Conservation (phyloP, 2,888 invertebrate species). For the Ophioninae sp. region DNA sequence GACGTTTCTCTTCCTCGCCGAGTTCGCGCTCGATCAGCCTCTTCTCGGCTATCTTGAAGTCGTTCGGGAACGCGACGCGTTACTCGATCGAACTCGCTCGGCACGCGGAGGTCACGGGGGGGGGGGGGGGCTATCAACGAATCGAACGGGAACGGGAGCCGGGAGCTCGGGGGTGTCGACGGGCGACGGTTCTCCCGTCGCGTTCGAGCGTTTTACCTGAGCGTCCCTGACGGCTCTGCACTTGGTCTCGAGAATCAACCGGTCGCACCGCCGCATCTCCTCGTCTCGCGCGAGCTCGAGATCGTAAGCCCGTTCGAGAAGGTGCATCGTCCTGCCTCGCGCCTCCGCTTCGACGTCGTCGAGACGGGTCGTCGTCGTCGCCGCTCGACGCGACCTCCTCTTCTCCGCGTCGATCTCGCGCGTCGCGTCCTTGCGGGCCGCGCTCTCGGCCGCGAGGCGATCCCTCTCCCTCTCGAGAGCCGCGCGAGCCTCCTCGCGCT, state of each 20-base stretch:
- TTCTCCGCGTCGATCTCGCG: conserved; percentile 72
- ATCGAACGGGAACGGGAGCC: too few species aligned
- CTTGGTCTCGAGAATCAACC: conserved; percentile 91
- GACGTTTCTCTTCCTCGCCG: conserved; percentile 80
- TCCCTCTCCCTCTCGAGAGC: conserved; percentile 69
- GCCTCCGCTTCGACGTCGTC: conserved; percentile 82
- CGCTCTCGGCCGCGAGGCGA: conserved; percentile 71
- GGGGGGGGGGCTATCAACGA: too few species aligned
- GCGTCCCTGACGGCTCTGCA: conserved; percentile 93
- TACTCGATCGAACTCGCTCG: background rate
- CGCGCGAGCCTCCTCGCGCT: conserved; percentile 64
- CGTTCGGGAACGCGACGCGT: background rate
- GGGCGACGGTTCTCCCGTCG: too few species aligned
- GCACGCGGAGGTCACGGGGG: too few species aligned
- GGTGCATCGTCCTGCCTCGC: conserved; percentile 80
- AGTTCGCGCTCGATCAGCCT: conserved; percentile 78
- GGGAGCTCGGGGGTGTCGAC: too few species aligned
- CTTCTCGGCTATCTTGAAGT: conserved; percentile 77
- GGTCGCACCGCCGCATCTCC: conserved; percentile 88
- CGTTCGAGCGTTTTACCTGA: conserved; percentile 85
- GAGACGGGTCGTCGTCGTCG: conserved; percentile 61
- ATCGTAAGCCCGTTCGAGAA: conserved; percentile 82
- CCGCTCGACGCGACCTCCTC: conserved; percentile 65
- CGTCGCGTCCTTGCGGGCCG: conserved; percentile 74
- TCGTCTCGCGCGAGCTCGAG: conserved; percentile 84